A percentile compares a stretch with the other conserved stretches of the same genome.
phyloP scores from a whole-genome alignment of 2,797 vertebrate genomes.

The Hippopotamyrus pictus region DNA sequence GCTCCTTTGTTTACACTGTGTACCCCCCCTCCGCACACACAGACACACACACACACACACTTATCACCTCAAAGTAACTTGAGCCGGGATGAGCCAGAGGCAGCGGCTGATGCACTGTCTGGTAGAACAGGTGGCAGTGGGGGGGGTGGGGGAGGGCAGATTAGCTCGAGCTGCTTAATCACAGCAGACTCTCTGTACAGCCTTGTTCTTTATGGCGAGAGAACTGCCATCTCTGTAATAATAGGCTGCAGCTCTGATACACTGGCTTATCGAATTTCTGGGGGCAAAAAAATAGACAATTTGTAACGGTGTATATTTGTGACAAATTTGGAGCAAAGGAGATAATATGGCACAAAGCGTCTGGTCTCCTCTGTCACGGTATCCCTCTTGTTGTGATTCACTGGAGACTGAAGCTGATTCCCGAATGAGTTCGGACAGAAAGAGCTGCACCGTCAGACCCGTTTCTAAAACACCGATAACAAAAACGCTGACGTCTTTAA shows the following conservation, averaged over 20 bases:
- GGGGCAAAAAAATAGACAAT: neutral
- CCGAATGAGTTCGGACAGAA: neutral
- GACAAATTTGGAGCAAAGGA: neutral
- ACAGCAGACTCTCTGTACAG: neutral
- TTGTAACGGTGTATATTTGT: neutral
- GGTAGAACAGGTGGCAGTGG: neutral
- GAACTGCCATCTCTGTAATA: neutral
- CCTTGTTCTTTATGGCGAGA: neutral
- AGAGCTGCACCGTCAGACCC: neutral
- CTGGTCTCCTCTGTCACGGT: neutral
- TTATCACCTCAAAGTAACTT: neutral
- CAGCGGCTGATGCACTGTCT: neutral
- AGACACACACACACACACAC: neutral
- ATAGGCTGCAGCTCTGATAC: neutral
- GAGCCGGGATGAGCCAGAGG: neutral
- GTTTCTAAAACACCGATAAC: neutral
- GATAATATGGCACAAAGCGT: neutral
- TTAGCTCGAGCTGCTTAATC: neutral
- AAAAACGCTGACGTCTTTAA: neutral
- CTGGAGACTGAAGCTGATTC: neutral
- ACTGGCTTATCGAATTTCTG: neutral
- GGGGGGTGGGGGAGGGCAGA: neutral
- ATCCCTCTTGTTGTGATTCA: neutral
- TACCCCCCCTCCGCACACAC: neutral
- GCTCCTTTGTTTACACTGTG: neutral